Conservation (phyloP, 2,113 vertebrate genomes). For the Carassius carassius region DNA sequence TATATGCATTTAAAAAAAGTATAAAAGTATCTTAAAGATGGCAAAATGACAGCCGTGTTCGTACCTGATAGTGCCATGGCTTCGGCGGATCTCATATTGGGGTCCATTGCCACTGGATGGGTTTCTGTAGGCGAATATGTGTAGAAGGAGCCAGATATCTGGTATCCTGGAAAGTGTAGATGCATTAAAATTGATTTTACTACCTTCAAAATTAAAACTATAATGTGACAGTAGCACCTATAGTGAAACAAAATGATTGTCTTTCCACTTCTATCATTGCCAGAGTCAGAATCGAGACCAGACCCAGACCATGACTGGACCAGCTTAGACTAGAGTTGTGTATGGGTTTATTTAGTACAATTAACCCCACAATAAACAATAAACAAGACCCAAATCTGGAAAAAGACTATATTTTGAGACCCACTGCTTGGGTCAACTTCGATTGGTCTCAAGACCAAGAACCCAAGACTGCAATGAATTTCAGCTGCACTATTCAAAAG, state of each 20-base stretch:
- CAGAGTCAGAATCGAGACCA: not conserved
- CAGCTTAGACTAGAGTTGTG: not conserved
- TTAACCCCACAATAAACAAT: not conserved
- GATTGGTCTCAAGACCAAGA: not conserved
- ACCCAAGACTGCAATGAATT: not conserved
- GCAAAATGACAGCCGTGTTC: not conserved
- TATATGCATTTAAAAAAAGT: not conserved
- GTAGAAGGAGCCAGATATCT: slow-evolving; percentile 94
- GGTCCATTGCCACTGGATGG: slow-evolving; percentile 86
- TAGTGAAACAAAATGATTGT: not conserved
- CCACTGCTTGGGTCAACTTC: not conserved
- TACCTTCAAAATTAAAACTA: not conserved
- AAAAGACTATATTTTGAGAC: not conserved
- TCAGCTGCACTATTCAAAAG: not conserved
- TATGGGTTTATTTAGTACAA: not conserved
- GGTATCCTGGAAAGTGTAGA: slow-evolving; percentile 81
- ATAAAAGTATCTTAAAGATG: no score
- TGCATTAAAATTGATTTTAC: not conserved
- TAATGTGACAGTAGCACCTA: not conserved
- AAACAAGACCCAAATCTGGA: not conserved
- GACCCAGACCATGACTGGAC: not conserved
- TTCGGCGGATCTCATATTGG: slow-evolving; percentile 86
- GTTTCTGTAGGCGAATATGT: slow-evolving; percentile 90
- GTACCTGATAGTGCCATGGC: slow-evolving; percentile 86
- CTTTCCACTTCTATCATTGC: not conserved